phyloP scores from a whole-genome alignment of 2,888 invertebrate species.

The Pachymerium ferrugineum region DNA sequence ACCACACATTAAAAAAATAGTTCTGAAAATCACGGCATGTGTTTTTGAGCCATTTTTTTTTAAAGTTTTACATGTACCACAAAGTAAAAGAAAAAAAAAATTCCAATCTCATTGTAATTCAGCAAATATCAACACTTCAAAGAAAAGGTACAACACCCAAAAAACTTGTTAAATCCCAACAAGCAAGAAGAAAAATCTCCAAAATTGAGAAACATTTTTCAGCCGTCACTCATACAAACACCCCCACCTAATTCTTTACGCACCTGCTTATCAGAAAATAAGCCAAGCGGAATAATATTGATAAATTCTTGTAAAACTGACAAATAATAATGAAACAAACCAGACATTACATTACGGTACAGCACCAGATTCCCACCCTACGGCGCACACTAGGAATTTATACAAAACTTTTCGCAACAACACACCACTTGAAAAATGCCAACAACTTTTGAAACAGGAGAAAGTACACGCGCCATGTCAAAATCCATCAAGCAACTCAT shows the following conservation, averaged over 20 bases:
- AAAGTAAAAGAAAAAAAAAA: not conserved
- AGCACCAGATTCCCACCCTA: not conserved
- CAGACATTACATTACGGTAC: not conserved
- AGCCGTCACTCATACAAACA: not conserved
- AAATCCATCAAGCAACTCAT: not conserved
- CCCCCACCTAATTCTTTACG: not conserved
- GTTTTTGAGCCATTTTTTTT: too few relatives aligned
- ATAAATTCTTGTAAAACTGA: not conserved
- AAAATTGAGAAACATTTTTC: conserved; percentile 18
- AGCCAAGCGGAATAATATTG: not conserved
- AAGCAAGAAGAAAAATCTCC: conserved; percentile 9
- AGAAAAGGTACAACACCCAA: not conserved
- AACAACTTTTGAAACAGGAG: not conserved
- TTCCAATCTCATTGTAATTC: not conserved
- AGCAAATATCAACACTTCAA: not conserved
- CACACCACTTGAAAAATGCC: not conserved
- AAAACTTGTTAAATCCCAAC: not conserved
- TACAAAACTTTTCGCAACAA: too few relatives aligned
- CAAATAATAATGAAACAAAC: conserved; percentile 9
- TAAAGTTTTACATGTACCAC: not conserved
- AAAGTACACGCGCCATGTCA: not conserved
- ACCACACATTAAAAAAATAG: too few relatives aligned
- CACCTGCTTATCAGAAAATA: conserved; percentile 7
- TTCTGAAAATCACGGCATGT: too few relatives aligned
- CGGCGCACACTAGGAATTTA: too few relatives aligned